Evolutionary conservation across 2,797 vertebrate species (phyloP).

Genomic region (Chaenodraco wilsoni): DNA sequence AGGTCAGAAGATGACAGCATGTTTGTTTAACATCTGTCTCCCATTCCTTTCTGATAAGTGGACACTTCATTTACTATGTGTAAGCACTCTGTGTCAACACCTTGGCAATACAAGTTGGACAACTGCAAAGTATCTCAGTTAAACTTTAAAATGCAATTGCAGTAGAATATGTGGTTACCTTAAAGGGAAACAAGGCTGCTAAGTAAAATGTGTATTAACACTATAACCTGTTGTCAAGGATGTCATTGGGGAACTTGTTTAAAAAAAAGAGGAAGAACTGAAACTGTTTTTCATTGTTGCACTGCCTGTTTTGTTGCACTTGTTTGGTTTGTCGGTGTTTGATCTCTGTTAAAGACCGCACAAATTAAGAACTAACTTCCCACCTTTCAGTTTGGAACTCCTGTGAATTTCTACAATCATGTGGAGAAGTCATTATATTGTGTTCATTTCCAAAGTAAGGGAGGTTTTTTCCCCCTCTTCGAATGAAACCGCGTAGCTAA

Average conservation of each 20-base stretch:
- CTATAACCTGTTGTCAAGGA: background rate
- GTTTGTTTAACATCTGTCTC: constrained; percentile 26
- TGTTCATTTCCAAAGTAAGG: background rate
- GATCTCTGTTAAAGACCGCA: background rate
- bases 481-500: background rate
- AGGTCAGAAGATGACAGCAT: constrained; percentile 7
- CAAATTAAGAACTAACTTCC: background rate
- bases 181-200: background rate
- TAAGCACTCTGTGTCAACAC: background rate
- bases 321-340: background rate
- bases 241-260: background rate
- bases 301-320: too few species aligned
- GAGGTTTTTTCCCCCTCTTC: background rate
- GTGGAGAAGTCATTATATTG: background rate
- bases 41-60: constrained; percentile 5
- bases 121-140: constrained; percentile 12
- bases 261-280: constrained; percentile 24
- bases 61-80: constrained; percentile 7
- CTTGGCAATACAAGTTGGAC: constrained; percentile 3
- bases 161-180: background rate
- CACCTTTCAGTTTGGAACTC: background rate
- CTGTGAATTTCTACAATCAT: background rate
- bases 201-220: background rate
- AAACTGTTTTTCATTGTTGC: background rate
- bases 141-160: background rate